These are phyloP conservation scores for Empis livida DNA, from an alignment of 2,888 invertebrate genomes.

Conservation along the genomic window DNA sequence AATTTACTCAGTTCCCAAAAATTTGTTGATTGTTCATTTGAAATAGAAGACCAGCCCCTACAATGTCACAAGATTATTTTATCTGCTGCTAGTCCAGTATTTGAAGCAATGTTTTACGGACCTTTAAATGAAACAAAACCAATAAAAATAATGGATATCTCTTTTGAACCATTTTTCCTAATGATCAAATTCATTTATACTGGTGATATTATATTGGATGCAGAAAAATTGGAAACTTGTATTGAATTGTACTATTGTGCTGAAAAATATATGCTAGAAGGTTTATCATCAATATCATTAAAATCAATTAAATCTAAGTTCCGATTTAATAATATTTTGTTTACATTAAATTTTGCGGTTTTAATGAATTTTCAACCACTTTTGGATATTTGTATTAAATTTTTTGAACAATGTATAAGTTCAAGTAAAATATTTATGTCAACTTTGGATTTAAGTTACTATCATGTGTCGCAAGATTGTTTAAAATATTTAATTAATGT, in stretches of 20 bases:
- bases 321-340: constrained; percentile 31
- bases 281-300: constrained; percentile 23
- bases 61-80: constrained; percentile 67
- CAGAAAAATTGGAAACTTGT: constrained; percentile 24
- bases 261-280: constrained; percentile 31
- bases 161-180: constrained; percentile 31
- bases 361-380: constrained; percentile 28
- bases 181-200: constrained; percentile 33
- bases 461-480: constrained; percentile 32
- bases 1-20: constrained; percentile 26
- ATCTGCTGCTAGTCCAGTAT: constrained; percentile 76
- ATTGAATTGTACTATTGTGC: constrained; percentile 34
- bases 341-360: constrained; percentile 28
- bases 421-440: constrained; percentile 25
- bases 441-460: constrained; percentile 26
- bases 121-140: constrained; percentile 40
- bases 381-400: constrained; percentile 24
- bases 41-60: constrained; percentile 36
- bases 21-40: constrained; percentile 30
- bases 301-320: constrained; percentile 25
- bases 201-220: constrained; percentile 23
- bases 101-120: constrained; percentile 80
- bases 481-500: constrained; percentile 22
- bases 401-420: constrained; percentile 28
- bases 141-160: constrained; percentile 35